These are phyloP conservation scores for Anodontia alba DNA, from an alignment of 2,888 invertebrate species.

Conservation along the genomic window DNA sequence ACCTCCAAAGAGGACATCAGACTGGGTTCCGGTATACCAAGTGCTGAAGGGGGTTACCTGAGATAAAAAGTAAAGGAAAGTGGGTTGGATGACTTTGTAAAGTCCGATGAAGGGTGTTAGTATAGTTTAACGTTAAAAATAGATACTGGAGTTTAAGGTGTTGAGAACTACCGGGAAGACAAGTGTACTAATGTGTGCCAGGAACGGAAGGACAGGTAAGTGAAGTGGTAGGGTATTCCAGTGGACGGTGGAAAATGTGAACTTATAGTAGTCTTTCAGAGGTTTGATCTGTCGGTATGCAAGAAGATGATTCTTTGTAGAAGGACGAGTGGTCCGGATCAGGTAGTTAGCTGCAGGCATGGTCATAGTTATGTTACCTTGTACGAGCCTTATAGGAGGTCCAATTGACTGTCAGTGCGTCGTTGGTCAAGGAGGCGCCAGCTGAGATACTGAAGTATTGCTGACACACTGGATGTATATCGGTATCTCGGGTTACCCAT, in stretches of 20 bases:
- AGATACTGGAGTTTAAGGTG: too few species aligned
- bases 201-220: background rate
- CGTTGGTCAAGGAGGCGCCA: background rate
- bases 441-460: background rate
- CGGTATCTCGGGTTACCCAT: background rate
- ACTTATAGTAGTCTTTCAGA: background rate
- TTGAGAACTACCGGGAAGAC: background rate
- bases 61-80: too few species aligned
- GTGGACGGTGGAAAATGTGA: background rate
- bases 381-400: background rate
- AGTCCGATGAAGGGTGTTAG: too few species aligned
- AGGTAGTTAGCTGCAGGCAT: background rate
- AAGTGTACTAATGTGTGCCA: background rate
- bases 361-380: background rate
- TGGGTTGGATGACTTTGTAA: too few species aligned
- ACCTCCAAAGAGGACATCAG: too few species aligned
- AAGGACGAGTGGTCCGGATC: background rate
- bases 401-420: background rate
- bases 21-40: too few species aligned
- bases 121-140: too few species aligned
- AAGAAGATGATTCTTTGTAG: background rate
- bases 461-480: background rate
- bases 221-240: background rate
- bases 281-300: background rate
- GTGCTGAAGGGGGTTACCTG: too few species aligned